Percentiles rank a stretch among this genome's conserved stretches.
Evolutionary conservation across 1,140 invertebrate genomes (phyloP).

Genomic region (Bathynomus jamesi): DNA sequence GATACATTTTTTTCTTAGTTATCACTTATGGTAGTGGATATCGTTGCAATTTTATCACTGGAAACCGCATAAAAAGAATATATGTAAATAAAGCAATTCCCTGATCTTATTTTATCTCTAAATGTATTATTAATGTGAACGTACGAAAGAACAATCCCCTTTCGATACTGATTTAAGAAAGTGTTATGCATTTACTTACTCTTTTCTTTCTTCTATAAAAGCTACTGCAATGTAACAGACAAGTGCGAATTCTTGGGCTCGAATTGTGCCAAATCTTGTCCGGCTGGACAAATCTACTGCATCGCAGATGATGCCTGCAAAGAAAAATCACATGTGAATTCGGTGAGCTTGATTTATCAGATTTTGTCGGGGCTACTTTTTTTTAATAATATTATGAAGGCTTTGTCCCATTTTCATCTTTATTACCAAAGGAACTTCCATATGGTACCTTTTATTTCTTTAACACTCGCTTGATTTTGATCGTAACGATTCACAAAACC

Average conservation of each 20-base stretch:
- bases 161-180: background rate
- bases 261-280: background rate
- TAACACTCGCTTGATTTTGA: no score
- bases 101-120: background rate
- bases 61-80: background rate
- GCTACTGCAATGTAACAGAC: background rate
- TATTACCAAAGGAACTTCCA: no score
- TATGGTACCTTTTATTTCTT: no score
- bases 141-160: background rate
- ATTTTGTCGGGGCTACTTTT: no score
- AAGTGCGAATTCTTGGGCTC: constrained; percentile 2
- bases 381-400: no score
- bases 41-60: background rate
- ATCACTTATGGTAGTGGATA: background rate
- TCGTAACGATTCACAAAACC: no score
- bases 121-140: background rate
- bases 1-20: background rate
- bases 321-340: no score
- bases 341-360: no score
- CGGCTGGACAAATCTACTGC: background rate
- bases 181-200: background rate
- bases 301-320: constrained; percentile 5
- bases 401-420: no score
- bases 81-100: background rate
- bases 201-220: background rate